Conservation (phyloP, 92 coral and sea anemone genomes). For the Porites lobata region DNA sequence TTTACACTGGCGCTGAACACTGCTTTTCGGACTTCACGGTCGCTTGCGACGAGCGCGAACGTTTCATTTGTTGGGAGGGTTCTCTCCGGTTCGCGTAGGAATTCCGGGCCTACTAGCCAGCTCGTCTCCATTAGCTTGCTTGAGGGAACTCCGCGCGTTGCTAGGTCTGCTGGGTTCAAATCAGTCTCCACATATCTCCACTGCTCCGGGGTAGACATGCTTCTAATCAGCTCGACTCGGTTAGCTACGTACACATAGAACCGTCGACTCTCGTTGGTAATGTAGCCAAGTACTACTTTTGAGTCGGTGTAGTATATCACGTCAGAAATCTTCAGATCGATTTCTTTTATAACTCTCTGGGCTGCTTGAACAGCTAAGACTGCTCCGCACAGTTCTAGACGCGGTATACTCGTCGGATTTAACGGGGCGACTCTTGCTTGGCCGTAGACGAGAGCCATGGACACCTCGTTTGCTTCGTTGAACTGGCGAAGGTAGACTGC, state of each 20-base stretch:
- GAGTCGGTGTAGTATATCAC: conserved; percentile 67
- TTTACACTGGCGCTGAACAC: conserved; percentile 1
- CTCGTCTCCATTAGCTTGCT: conserved; percentile 21
- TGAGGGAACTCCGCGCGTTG: conserved; percentile 43
- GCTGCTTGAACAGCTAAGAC: conserved; percentile 58
- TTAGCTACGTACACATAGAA: conserved; percentile 72
- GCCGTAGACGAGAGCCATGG: no score
- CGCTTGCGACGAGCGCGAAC: conserved; percentile 11
- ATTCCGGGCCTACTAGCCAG: conserved; percentile 64
- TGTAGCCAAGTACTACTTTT: conserved; percentile 59
- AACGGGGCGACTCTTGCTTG: no score
- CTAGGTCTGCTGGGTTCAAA: conserved; percentile 46
- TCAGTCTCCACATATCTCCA: conserved; percentile 49
- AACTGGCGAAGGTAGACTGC: no score
- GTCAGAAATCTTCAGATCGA: conserved; percentile 47
- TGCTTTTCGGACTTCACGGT: conserved; percentile 63
- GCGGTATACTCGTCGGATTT: conserved; percentile 47
- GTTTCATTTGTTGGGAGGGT: not conserved
- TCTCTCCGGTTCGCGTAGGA: conserved; percentile 11
- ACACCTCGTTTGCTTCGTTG: no score
- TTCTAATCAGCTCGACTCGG: conserved; percentile 57
- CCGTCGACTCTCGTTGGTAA: conserved; percentile 44
- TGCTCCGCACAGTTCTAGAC: conserved; percentile 57
- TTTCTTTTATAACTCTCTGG: conserved; percentile 51
- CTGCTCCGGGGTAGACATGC: conserved; percentile 43